Conservation (phyloP, 1,140 invertebrate genomes). For the Temnothorax nylanderi region DNA sequence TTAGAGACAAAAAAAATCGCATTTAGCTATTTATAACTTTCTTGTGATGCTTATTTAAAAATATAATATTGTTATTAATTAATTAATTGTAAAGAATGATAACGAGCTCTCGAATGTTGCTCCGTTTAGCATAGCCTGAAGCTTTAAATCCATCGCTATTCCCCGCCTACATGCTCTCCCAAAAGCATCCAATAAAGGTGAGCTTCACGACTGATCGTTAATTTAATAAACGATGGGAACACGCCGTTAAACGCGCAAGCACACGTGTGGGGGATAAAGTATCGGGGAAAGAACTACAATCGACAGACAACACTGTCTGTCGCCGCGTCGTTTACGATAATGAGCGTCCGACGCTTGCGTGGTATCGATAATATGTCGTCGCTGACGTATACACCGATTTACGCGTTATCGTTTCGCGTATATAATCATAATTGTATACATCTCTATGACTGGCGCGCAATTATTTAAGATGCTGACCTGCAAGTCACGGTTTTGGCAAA, state of each 20-base stretch:
- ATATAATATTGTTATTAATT: neutral
- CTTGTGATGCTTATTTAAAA: neutral
- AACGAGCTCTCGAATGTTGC: neutral
- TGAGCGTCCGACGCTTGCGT: constrained; percentile 54
- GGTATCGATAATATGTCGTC: constrained; percentile 50
- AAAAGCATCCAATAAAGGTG: constrained; percentile 81
- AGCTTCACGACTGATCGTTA: constrained; percentile 82
- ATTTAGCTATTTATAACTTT: neutral
- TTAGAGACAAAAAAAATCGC: neutral
- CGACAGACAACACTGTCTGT: constrained; percentile 63
- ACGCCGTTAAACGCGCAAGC: constrained; percentile 74
- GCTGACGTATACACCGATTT: constrained; percentile 22
- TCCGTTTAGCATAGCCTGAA: neutral
- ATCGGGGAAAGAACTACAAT: constrained; percentile 67
- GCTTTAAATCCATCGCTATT: constrained; percentile 21
- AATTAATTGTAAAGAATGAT: neutral
- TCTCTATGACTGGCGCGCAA: neutral
- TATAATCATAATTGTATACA: constrained; percentile 18
- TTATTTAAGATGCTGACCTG: neutral
- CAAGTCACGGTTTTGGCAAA: neutral
- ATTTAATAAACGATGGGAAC: constrained; percentile 82
- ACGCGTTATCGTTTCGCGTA: neutral
- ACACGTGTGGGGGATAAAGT: constrained; percentile 70
- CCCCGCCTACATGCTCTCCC: constrained; percentile 18
- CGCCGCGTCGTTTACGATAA: constrained; percentile 45